Conservation (phyloP, 2,113 vertebrate genomes). For the Phalacrocorax aristotelis region DNA sequence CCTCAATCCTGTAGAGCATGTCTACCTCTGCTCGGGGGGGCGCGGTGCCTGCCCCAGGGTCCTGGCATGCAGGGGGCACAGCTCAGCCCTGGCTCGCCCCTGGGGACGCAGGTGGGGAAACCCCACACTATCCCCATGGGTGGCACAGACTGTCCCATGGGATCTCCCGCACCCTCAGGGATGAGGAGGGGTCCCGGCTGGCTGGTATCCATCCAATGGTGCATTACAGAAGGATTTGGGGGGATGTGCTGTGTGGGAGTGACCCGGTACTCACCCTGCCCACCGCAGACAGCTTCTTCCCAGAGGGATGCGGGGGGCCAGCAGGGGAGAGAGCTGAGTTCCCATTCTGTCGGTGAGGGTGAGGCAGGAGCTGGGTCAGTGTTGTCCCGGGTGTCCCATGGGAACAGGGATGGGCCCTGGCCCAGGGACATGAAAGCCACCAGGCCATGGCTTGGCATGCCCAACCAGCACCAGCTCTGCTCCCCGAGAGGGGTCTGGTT, state of each 20-base stretch:
- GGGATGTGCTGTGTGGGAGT: fast-evolving
- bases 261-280: slow-evolving; percentile 1
- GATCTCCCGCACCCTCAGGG: background rate
- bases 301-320: fast-evolving
- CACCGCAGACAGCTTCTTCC: background rate
- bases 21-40: slow-evolving; percentile 65
- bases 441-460: background rate
- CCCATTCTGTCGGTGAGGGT: background rate
- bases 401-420: background rate
- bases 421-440: fast-evolving
- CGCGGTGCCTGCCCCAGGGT: fast-evolving
- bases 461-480: background rate
- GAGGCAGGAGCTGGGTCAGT: background rate
- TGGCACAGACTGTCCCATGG: background rate
- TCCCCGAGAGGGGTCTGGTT: fast-evolving
- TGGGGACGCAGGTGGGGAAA: background rate
- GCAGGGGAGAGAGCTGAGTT: background rate
- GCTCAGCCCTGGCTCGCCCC: background rate
- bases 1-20: slow-evolving; percentile 95
- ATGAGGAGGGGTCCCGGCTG: background rate
- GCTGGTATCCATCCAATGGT: fast-evolving
- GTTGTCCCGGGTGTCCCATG: background rate
- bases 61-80: background rate
- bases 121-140: fast-evolving
- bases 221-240: fast-evolving